Conservation (phyloP, 2,797 vertebrate species). For the Muscicapa striata region DNA sequence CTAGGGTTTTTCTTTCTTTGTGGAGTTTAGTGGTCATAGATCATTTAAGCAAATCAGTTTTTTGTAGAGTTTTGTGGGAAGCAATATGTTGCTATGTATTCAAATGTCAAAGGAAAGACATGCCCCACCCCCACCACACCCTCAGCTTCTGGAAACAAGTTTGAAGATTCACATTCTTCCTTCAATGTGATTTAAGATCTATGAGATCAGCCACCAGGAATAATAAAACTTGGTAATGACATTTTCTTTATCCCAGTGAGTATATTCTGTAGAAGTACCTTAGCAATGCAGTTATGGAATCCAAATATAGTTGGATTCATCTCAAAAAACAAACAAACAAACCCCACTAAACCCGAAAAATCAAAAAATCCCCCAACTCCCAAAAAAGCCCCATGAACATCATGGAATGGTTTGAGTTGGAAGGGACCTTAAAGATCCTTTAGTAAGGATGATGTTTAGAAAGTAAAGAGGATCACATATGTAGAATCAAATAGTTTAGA, state of each 20-base stretch:
- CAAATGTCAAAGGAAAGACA: not conserved
- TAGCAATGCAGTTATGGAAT: not conserved
- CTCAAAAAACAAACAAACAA: not conserved
- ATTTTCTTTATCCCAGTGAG: not conserved
- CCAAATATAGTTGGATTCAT: not conserved
- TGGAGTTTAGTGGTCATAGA: not conserved
- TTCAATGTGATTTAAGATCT: not conserved
- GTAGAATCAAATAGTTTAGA: not conserved
- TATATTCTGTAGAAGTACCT: not conserved
- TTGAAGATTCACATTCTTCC: not conserved
- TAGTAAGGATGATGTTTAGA: not conserved
- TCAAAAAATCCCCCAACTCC: too few species aligned
- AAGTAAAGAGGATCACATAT: not conserved
- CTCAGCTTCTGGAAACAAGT: not conserved
- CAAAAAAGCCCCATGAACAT: accelerated
- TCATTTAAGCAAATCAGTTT: not conserved
- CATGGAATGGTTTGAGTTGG: not conserved
- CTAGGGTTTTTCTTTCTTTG: not conserved
- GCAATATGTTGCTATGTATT: not conserved
- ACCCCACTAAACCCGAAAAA: not conserved
- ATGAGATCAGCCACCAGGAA: not conserved
- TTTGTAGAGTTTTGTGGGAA: not conserved
- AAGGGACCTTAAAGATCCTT: not conserved
- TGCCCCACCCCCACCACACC: accelerated
- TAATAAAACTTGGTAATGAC: not conserved